Evolutionary conservation across 2,888 invertebrate genomes (phyloP).

Genomic region (Meganola albula): DNA sequence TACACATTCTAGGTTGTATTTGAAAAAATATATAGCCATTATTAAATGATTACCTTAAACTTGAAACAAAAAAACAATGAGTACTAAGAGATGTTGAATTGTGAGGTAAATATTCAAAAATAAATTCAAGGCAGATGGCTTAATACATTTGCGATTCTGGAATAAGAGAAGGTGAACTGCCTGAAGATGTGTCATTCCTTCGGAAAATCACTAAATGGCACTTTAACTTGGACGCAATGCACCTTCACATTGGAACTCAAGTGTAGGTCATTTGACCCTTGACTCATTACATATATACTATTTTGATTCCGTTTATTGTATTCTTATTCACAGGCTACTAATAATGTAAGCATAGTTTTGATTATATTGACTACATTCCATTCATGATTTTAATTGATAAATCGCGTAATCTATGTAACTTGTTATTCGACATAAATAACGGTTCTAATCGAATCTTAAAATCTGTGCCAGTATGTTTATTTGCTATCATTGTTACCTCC

Average conservation of each 20-base stretch:
- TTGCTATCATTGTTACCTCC: too few species aligned
- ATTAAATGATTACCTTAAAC: too few species aligned
- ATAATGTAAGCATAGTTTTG: too few species aligned
- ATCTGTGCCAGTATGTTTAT: too few species aligned
- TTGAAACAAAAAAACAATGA: too few species aligned
- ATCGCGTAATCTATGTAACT: constrained; percentile 23
- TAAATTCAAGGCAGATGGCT: constrained; percentile 28
- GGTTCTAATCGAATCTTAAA: too few species aligned
- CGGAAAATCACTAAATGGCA: constrained; percentile 18
- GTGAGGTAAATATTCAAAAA: constrained; percentile 35
- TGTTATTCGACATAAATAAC: too few species aligned
- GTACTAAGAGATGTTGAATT: too few species aligned
- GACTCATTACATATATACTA: constrained; percentile 12
- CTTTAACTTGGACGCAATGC: constrained; percentile 12
- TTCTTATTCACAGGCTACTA: too few species aligned
- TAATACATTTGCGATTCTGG: constrained; percentile 32
- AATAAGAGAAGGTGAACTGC: constrained; percentile 40
- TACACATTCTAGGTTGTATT: too few species aligned
- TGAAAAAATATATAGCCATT: too few species aligned
- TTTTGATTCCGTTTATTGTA: constrained; percentile 17
- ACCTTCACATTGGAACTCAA: constrained; percentile 25
- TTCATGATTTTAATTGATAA: constrained; percentile 17
- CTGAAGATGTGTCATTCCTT: constrained; percentile 30
- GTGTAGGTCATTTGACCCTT: constrained; percentile 19
- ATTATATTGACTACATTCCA: constrained; percentile 20